These are phyloP conservation scores for Hymenochirus boettgeri DNA, from an alignment of 2,113 vertebrate genomes.

Conservation along the genomic window DNA sequence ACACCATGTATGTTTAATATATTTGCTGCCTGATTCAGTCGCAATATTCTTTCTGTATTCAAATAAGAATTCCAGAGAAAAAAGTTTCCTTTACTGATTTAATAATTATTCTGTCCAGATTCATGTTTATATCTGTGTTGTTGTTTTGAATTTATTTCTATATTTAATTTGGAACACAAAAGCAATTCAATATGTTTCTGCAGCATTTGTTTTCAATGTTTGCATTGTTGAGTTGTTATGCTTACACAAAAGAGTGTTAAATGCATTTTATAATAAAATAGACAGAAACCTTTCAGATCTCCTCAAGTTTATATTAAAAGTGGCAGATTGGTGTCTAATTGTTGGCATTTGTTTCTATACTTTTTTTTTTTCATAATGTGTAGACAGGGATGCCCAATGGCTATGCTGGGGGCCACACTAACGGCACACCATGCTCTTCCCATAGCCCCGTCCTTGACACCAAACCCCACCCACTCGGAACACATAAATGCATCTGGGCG, in stretches of 20 bases:
- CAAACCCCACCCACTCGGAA: too few species aligned
- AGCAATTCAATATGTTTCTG: slow-evolving; percentile 5
- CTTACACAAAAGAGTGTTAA: slow-evolving; percentile 9
- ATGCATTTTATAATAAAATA: slow-evolving; percentile 39
- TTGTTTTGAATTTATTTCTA: slow-evolving; percentile 29
- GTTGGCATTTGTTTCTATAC: too few species aligned
- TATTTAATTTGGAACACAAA: not conserved
- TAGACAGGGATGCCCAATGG: too few species aligned
- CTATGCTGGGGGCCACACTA: too few species aligned
- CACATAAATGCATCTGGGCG: too few species aligned
- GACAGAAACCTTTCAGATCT: too few species aligned
- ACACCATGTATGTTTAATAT: slow-evolving; percentile 54
- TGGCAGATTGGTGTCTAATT: too few species aligned
- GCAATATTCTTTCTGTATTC: slow-evolving; percentile 31
- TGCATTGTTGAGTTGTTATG: slow-evolving; percentile 23
- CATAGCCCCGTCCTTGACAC: too few species aligned
- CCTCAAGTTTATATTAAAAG: too few species aligned
- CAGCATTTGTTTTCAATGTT: slow-evolving; percentile 16
- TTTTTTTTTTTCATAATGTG: too few species aligned
- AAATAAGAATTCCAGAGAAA: too few species aligned
- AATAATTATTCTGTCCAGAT: not conserved
- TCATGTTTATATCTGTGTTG: slow-evolving; percentile 10
- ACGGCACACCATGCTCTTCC: too few species aligned
- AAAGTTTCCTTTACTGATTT: not conserved
- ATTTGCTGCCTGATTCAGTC: slow-evolving; percentile 49